Percentiles rank a stretch among this genome's conserved stretches.
These are phyloP conservation scores for Hyposoter didymator DNA, from an alignment of 2,888 invertebrate genomes.

Conservation along the genomic window DNA sequence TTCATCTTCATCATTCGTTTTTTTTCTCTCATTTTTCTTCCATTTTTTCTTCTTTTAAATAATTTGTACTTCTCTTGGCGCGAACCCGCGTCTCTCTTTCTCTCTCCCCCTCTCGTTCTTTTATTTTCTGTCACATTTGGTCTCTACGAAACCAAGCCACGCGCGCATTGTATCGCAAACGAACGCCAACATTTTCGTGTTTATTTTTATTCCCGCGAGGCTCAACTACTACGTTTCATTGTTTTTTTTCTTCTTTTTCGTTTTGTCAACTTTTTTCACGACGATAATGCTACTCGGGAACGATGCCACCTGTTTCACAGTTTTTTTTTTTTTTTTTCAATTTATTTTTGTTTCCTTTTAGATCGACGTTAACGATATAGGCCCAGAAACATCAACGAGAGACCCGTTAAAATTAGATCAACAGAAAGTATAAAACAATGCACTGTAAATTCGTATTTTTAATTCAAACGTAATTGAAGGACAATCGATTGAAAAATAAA, in stretches of 20 bases:
- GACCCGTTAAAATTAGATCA: slow-evolving; percentile 41
- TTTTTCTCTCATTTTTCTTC: slow-evolving; percentile 53
- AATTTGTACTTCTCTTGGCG: slow-evolving; percentile 81
- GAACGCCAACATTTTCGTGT: slow-evolving; percentile 74
- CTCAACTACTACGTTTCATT: slow-evolving; percentile 63
- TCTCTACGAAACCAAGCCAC: slow-evolving; percentile 74
- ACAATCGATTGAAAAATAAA: slow-evolving; percentile 23
- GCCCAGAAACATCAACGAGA: slow-evolving; percentile 65
- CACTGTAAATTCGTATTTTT: slow-evolving; percentile 14
- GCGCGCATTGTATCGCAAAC: slow-evolving; percentile 74
- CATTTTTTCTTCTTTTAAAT: slow-evolving; percentile 70
- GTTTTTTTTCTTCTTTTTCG: slow-evolving; percentile 71
- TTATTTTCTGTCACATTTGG: slow-evolving; percentile 43
- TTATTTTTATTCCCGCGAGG: slow-evolving; percentile 51
- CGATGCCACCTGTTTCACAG: slow-evolving; percentile 74
- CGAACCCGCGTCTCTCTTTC: slow-evolving; percentile 72
- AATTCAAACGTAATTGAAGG: background rate
- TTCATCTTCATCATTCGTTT: slow-evolving; percentile 57
- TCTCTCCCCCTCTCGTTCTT: background rate
- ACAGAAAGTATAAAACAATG: slow-evolving; percentile 7
- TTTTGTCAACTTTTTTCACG: slow-evolving; percentile 70
- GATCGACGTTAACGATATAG: slow-evolving; percentile 43
- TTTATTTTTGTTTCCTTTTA: background rate
- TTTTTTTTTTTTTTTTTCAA: background rate
- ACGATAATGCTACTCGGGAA: slow-evolving; percentile 76